These are phyloP conservation scores for Catocala nupta DNA, from an alignment of 2,888 invertebrate species.

Conservation along the genomic window DNA sequence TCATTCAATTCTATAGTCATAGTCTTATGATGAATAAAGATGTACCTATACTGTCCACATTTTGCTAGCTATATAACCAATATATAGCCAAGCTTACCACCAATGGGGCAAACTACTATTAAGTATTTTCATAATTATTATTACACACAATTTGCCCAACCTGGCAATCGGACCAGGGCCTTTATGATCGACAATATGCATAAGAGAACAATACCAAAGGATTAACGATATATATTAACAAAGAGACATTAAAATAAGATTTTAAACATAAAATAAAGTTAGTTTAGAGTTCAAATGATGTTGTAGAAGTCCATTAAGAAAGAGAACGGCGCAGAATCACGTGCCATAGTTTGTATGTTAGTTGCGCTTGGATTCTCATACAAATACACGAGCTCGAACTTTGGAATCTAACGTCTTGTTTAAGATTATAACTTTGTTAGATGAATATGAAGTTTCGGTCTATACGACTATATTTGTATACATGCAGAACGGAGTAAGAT, in stretches of 20 bases:
- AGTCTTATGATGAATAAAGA: too few relatives aligned
- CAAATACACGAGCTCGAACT: slow-evolving; percentile 26
- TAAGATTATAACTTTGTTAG: slow-evolving; percentile 1
- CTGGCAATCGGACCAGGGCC: too few relatives aligned
- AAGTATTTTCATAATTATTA: too few relatives aligned
- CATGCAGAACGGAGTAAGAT: neutral
- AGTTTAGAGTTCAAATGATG: slow-evolving; percentile 9
- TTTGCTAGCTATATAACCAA: too few relatives aligned
- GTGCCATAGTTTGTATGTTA: slow-evolving; percentile 32
- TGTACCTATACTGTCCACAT: too few relatives aligned
- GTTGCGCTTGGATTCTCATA: slow-evolving; percentile 13
- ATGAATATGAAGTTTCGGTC: neutral
- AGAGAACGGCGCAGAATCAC: slow-evolving; percentile 16
- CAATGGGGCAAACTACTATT: too few relatives aligned
- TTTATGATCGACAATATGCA: too few relatives aligned
- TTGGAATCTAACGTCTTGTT: slow-evolving; percentile 9
- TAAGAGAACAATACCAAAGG: too few relatives aligned
- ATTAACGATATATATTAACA: too few relatives aligned
- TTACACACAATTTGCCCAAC: too few relatives aligned
- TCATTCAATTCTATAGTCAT: too few relatives aligned
- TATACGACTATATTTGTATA: neutral
- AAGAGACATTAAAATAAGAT: slow-evolving; percentile 25
- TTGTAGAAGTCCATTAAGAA: slow-evolving; percentile 27
- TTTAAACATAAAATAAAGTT: slow-evolving; percentile 21
- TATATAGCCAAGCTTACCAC: too few relatives aligned